These are phyloP conservation scores for Chamaea fasciata DNA, from an alignment of 2,113 vertebrate genomes.

Conservation along the genomic window DNA sequence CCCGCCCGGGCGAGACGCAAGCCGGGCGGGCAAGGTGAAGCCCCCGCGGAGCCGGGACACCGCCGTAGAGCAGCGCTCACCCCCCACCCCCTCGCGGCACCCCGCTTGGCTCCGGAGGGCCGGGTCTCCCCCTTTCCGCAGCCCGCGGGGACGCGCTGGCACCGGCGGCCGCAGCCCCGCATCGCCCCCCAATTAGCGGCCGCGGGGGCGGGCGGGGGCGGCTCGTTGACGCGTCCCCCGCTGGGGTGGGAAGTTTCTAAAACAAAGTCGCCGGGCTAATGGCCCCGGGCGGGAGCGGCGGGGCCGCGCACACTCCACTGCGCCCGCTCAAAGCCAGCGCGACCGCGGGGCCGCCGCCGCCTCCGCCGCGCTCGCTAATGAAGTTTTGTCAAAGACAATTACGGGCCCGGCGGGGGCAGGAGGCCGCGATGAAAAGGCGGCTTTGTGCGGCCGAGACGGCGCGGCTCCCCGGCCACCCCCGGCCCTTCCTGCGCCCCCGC, in stretches of 20 bases:
- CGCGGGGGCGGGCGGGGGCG: constrained; percentile 22
- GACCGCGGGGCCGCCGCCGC: constrained; percentile 75
- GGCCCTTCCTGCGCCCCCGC: constrained; percentile 75
- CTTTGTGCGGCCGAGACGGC: constrained; percentile 78
- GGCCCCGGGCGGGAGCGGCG: constrained; percentile 73
- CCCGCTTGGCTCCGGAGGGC: neutral
- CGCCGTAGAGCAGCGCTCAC: no score
- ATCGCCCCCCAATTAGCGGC: constrained; percentile 23
- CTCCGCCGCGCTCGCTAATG: constrained; percentile 83
- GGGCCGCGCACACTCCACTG: constrained; percentile 85
- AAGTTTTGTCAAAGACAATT: constrained; percentile 89
- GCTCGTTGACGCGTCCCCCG: constrained; percentile 78
- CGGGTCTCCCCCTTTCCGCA: neutral
- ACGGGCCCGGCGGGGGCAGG: constrained; percentile 68
- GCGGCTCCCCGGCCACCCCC: constrained; percentile 22
- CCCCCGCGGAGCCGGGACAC: no score
- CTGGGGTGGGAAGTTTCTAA: constrained; percentile 72
- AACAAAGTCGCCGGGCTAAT: constrained; percentile 74
- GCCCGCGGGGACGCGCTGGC: neutral
- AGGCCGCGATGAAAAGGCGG: constrained; percentile 78
- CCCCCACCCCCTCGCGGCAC: neutral
- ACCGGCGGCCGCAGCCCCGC: neutral
- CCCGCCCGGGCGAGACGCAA: no score
- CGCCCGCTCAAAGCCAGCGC: constrained; percentile 82
- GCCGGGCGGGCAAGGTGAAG: neutral